Evolutionary conservation across 64 coral and sea anemone species (phyloP).

Genomic region (Montipora foliosa): DNA sequence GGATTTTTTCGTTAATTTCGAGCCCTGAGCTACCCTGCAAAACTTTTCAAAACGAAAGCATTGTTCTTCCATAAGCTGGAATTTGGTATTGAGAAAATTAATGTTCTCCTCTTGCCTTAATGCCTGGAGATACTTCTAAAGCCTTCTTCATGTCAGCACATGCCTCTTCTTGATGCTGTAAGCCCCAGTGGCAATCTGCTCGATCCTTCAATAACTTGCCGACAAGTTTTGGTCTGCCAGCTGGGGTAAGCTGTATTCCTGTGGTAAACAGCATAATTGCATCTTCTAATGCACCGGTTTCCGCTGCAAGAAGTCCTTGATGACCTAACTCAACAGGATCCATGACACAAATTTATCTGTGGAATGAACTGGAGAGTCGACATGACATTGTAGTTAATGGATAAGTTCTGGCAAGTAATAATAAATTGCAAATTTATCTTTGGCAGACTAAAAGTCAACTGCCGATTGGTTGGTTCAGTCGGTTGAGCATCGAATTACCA

Average conservation of each 20-base stretch:
- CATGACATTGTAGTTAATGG: too few relatives aligned
- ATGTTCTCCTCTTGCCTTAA: background rate
- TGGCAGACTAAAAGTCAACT: too few relatives aligned
- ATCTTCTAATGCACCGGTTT: constrained; percentile 9
- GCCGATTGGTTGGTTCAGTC: too few relatives aligned
- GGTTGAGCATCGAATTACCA: too few relatives aligned
- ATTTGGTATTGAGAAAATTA: background rate
- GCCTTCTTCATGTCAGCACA: constrained; percentile 38
- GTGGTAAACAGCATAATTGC: background rate
- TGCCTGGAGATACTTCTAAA: constrained; percentile 11
- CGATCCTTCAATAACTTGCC: constrained; percentile 22
- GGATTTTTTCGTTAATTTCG: too few relatives aligned
- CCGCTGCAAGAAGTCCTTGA: background rate
- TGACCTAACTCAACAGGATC: constrained; percentile 6
- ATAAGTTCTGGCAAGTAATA: too few relatives aligned
- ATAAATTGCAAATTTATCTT: too few relatives aligned
- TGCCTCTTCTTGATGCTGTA: constrained; percentile 8
- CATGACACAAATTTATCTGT: background rate
- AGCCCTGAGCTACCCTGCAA: too few relatives aligned
- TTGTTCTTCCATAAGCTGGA: too few relatives aligned
- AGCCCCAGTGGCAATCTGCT: constrained; percentile 26
- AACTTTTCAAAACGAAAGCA: too few relatives aligned
- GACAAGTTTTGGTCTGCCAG: constrained; percentile 1
- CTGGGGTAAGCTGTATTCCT: constrained; percentile 9
- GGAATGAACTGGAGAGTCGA: too few relatives aligned